Percentiles rank a stretch among this genome's conserved stretches.
Evolutionary conservation across 2,797 vertebrate genomes (phyloP).

Genomic region (Mormyrus proboscirostris): DNA sequence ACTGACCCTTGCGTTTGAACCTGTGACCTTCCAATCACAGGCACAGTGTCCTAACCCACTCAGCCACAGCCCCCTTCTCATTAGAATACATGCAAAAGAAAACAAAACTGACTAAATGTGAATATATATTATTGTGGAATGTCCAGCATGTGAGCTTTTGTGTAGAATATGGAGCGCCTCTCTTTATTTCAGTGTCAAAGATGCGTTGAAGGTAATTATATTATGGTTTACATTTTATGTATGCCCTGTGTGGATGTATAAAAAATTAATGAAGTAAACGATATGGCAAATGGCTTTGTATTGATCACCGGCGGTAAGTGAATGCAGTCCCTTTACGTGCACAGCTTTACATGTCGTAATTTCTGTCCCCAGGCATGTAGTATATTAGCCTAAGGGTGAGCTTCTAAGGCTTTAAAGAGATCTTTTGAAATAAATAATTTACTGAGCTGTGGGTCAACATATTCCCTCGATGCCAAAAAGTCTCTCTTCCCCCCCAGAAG

Average conservation of each 20-base stretch:
- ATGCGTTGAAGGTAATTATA: not conserved
- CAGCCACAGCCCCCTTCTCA: not conserved
- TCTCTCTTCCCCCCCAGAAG: not conserved
- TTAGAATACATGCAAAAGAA: not conserved
- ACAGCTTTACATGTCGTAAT: not conserved
- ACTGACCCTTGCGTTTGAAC: not conserved
- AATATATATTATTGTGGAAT: not conserved
- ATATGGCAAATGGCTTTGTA: conserved; percentile 5
- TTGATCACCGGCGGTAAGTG: not conserved
- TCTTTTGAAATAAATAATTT: conserved; percentile 9
- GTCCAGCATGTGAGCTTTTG: not conserved
- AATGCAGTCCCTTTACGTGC: not conserved
- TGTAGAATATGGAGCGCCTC: not conserved
- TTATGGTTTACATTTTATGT: conserved; percentile 6
- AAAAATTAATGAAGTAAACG: conserved; percentile 12
- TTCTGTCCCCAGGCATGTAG: not conserved
- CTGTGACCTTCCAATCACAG: not conserved
- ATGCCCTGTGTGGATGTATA: not conserved
- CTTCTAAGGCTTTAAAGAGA: not conserved
- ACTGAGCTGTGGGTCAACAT: not conserved
- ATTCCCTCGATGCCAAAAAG: not conserved
- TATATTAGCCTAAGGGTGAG: not conserved
- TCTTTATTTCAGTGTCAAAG: not conserved
- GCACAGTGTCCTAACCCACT: not conserved
- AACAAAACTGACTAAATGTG: too few relatives aligned